These are phyloP conservation scores for Amphiprion percula DNA, from an alignment of 2,113 vertebrate genomes.

Conservation along the genomic window DNA sequence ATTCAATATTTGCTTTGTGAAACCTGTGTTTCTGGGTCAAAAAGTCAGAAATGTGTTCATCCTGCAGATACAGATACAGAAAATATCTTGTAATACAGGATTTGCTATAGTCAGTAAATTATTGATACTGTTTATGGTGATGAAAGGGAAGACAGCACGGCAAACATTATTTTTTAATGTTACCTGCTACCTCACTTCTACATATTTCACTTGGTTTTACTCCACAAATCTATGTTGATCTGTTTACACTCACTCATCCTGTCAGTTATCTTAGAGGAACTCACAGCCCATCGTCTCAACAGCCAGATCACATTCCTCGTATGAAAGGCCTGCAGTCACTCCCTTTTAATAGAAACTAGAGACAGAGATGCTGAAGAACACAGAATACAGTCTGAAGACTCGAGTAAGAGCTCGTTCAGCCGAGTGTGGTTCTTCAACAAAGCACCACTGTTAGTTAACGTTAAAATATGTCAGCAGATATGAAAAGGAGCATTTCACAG, in stretches of 20 bases:
- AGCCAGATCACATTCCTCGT: conserved; percentile 55
- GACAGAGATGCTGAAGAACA: conserved; percentile 25
- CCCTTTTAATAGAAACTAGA: conserved; percentile 66
- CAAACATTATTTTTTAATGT: conserved; percentile 52
- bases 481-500: conserved; percentile 23
- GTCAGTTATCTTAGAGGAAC: conserved; percentile 15
- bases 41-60: conserved; percentile 3
- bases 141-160: conserved; percentile 36
- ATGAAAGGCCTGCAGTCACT: conserved; percentile 65
- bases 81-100: not conserved
- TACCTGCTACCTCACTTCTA: not conserved
- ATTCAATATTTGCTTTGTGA: too few species aligned
- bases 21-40: not conserved
- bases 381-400: conserved; percentile 23
- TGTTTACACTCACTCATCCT: conserved; percentile 12
- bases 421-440: not conserved
- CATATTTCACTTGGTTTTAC: not conserved
- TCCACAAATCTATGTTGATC: not conserved
- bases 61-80: not conserved
- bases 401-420: conserved; percentile 7
- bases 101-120: conserved; percentile 36
- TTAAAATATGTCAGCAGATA: conserved; percentile 16
- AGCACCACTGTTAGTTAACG: conserved; percentile 1
- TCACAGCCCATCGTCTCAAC: conserved; percentile 4
- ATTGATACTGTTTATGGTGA: conserved; percentile 52